Base-by-base conservation (phyloP, 2,113 vertebrate species). In the Aspidoscelis tigris region DNA sequence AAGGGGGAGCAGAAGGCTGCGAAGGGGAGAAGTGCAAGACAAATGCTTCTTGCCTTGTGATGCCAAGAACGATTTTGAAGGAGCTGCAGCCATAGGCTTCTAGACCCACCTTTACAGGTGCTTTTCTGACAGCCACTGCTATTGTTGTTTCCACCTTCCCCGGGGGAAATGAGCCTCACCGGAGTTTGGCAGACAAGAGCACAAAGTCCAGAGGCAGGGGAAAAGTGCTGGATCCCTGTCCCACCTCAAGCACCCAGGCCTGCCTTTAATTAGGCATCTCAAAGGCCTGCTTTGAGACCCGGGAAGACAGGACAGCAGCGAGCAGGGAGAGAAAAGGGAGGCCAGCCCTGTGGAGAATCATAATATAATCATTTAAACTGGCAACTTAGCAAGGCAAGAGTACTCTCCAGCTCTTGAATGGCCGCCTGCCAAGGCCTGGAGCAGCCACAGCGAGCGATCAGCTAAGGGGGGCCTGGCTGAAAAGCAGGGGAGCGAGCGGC, bases 291-390 rank as follows among this genome's bases (percentile, higher is more conserved):
- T 77, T 53, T 8, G 64, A 21, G 50, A 21, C 47, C 5, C 26
- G 39, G 58, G 22, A 33, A 21, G 61, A 14, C 33, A 4, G 33
- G 33, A 3, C 5, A 26, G 55, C 14, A 2, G 41, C 2, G 71
- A n/a, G 39, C 2, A 26, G 6, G 12, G 7, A 26, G 39, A 3
- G 39, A 4, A 26, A n/a, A 73, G 75, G n/a, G 72, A 92, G 74
- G 83, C 86, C 84, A 90, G 12, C 78, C 90, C 89, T 68, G 86
- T 0, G 0, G 88, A 88, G 90, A 90, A 79, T 88, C 82, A 78
- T 84, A 93, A 79, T 72, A 86, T 74, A 78, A 85, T 90, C 82
- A 84, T 86, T 90, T 86, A 20, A 78, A 83, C 85, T 91, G 93
- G 93, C 91, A 87, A 88, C 81, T n/a, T 86, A 65, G 88, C 91